Evolutionary conservation across 2,888 invertebrate species (phyloP), one percentile per base, ranked within the genome.

Genomic region (Hesperia comma): DNA sequence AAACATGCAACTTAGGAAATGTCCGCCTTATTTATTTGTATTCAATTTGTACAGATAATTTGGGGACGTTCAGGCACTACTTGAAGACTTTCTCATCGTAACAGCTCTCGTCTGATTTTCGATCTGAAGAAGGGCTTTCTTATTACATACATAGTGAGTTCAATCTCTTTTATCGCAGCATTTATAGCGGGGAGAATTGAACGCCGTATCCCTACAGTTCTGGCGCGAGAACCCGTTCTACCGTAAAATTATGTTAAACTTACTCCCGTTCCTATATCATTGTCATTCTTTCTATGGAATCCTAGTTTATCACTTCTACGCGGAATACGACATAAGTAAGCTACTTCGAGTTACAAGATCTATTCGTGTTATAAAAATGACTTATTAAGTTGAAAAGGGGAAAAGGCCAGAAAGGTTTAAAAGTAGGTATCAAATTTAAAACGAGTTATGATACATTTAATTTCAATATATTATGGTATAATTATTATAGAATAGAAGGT

Each of bases 201-300:
- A 87, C 85, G 83, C 76, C 77, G 81, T 83, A 85, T 81, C 81
- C 82, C 74, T 75, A 72, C 83, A 81, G 81, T 82, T 82, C 75
- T 81, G 81, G 81, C 80, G 79, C 78, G 77, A 79, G 82, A 75
- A 81, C 80, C 81, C 84, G 82, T 83, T 89, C 86, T 85, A 71
- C 83, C 88, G 86, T 88, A 81, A 88, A 90, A 90, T 90, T 88
- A 88, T 90, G 87, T 88, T 88, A 87, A 88, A 88, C 81, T 86
- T 84, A 76, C 82, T 79, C 78, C 77, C 79, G 77, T 84, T 84
- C 81, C 79, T 84, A 83, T 81, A 81, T 80, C 76, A 77, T 81
- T 81, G 82, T 80, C 77, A 78, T 80, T 80, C 78, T 75, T 79
- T 75, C 76, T 77, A 76, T 79, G 79, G 78, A 75, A 77, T 74